These are phyloP conservation scores for Episyrphus balteatus DNA, from an alignment of 1,140 invertebrate genomes.

Conservation along the genomic window DNA sequence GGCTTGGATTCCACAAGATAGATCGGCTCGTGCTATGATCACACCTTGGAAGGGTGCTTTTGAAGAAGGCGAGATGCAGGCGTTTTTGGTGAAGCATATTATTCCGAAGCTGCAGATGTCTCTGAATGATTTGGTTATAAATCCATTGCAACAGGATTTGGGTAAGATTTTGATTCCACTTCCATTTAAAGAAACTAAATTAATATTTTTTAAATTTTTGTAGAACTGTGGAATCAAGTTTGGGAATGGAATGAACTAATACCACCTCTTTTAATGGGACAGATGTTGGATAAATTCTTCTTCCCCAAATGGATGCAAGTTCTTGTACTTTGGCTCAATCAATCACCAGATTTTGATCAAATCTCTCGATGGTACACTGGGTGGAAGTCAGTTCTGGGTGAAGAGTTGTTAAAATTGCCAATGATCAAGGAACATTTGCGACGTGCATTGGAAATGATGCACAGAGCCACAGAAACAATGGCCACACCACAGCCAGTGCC, in stretches of 20 bases:
- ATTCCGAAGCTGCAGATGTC: slow-evolving; percentile 76
- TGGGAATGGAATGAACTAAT: slow-evolving; percentile 77
- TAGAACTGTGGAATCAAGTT: slow-evolving; percentile 69
- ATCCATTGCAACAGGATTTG: slow-evolving; percentile 70
- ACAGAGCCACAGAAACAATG: slow-evolving; percentile 41
- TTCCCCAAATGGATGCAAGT: slow-evolving; percentile 80
- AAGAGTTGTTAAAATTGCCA: slow-evolving; percentile 53
- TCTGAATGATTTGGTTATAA: slow-evolving; percentile 64
- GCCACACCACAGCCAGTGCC: slow-evolving; percentile 9
- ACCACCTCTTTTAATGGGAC: slow-evolving; percentile 55
- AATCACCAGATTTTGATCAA: slow-evolving; percentile 70
- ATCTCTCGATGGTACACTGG: slow-evolving; percentile 79
- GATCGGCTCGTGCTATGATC: slow-evolving; percentile 83
- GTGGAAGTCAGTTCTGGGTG: slow-evolving; percentile 72
- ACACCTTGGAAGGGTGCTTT: slow-evolving; percentile 87
- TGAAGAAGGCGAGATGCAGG: slow-evolving; percentile 65
- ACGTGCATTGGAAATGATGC: slow-evolving; percentile 87
- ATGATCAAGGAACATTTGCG: slow-evolving; percentile 70
- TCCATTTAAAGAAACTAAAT: not conserved
- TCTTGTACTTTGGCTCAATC: slow-evolving; percentile 69
- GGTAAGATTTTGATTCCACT: slow-evolving; percentile 37
- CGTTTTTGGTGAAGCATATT: slow-evolving; percentile 81
- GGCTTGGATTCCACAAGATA: slow-evolving; percentile 87
- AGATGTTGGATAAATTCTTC: slow-evolving; percentile 70
- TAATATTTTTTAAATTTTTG: too few relatives aligned